A percentile compares a stretch with the other conserved stretches of the same genome.
phyloP scores from a whole-genome alignment of 2,888 invertebrate species.

The Parascotia fuliginaria region DNA sequence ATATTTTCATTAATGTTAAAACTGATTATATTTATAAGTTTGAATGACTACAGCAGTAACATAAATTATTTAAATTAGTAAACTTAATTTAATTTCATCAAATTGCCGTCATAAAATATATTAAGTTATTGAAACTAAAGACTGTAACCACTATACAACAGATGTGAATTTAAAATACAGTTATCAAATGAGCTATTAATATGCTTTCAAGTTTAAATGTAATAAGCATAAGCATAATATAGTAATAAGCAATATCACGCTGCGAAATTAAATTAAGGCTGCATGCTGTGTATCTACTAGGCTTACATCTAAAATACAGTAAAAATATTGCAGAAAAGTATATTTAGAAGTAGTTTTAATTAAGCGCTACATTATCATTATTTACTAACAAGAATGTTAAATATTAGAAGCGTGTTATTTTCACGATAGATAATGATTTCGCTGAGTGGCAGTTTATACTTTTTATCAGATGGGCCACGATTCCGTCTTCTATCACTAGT shows the following conservation, averaged over 20 bases:
- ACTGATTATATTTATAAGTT: no score
- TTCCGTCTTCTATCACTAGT: no score
- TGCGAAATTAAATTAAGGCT: slow-evolving; percentile 1
- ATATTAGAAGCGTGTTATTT: no score
- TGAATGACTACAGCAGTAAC: no score
- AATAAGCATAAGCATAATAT: slow-evolving; percentile 1
- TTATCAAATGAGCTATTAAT: slow-evolving; percentile 1
- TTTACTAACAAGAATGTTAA: no score
- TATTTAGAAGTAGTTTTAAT: no score
- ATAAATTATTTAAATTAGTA: neutral
- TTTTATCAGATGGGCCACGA: no score
- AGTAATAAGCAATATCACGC: slow-evolving; percentile 6
- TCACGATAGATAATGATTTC: no score
- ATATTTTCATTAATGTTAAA: no score
- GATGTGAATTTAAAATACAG: neutral
- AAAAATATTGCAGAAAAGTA: no score
- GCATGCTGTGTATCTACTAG: neutral
- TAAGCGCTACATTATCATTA: no score
- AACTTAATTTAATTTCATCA: neutral
- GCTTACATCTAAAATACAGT: neutral
- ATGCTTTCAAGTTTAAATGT: slow-evolving; percentile 2
- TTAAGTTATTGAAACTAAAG: neutral
- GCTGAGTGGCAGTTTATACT: no score
- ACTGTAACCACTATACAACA: neutral
- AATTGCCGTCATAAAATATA: neutral